A percentile compares a stretch with the other conserved stretches of the same genome.
These are phyloP conservation scores for Dione vanillae DNA, from an alignment of 2,888 invertebrate species.

Conservation along the genomic window DNA sequence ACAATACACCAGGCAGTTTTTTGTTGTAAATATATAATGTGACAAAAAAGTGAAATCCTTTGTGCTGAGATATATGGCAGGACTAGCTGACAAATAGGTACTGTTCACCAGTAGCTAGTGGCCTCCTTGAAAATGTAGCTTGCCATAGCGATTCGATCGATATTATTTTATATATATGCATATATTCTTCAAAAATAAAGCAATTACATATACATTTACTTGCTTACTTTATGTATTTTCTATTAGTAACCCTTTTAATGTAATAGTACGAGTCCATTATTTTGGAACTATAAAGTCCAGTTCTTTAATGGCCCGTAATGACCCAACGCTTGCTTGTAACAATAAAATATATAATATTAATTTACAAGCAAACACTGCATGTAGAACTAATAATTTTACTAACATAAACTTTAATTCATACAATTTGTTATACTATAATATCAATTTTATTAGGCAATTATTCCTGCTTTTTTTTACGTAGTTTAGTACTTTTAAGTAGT, in stretches of 20 bases:
- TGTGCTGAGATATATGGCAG: constrained; percentile 7
- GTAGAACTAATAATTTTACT: background rate
- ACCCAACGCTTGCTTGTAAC: constrained; percentile 1
- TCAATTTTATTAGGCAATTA: background rate
- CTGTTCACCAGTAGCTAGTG: background rate
- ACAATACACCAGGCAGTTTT: constrained; percentile 12
- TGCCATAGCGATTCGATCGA: too few relatives aligned
- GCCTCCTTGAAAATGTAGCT: background rate
- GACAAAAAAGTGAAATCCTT: constrained; percentile 18
- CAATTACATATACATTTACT: background rate
- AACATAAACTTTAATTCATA: background rate
- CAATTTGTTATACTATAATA: background rate
- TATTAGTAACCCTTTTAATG: background rate
- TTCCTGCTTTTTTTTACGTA: background rate
- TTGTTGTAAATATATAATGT: constrained; percentile 22
- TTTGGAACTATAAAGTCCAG: background rate
- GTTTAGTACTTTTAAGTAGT: too few relatives aligned
- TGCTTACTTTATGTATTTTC: background rate
- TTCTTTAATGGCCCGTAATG: background rate
- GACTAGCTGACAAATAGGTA: constrained; percentile 1
- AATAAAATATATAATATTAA: background rate
- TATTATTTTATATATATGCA: background rate
- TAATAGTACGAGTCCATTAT: background rate
- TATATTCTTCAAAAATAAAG: background rate
- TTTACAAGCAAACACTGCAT: background rate